phyloP scores from a whole-genome alignment of 2,797 vertebrate species.

The Oreochromis mossambicus region DNA sequence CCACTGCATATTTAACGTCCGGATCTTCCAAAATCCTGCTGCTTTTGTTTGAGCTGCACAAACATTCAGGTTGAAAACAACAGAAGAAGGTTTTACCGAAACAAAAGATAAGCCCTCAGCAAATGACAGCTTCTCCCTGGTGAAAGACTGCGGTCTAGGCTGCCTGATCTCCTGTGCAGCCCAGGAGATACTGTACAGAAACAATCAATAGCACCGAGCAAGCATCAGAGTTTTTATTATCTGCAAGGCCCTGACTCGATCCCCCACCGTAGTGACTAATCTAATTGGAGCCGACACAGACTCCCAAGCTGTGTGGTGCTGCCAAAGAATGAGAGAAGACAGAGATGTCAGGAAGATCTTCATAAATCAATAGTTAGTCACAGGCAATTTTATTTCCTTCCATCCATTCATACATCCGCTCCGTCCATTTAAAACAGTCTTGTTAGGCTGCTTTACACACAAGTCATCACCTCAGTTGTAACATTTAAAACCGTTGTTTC shows the following conservation, averaged over 20 bases:
- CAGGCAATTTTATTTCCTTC: conserved; percentile 12
- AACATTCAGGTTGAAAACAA: background rate
- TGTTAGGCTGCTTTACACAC: background rate
- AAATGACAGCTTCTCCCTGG: conserved; percentile 27
- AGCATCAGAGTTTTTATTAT: conserved; percentile 59
- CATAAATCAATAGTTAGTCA: conserved; percentile 57
- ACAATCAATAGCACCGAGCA: conserved; percentile 64
- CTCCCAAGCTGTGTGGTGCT: conserved; percentile 49
- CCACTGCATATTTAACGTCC: background rate
- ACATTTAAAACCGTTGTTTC: background rate
- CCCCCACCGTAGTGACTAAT: conserved; percentile 46
- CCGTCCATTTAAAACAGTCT: background rate
- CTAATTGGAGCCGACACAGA: conserved; percentile 62
- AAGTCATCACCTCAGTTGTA: conserved; percentile 3
- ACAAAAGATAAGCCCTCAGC: conserved; percentile 16
- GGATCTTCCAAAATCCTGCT: background rate
- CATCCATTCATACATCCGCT: conserved; percentile 8
- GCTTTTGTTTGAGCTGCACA: background rate
- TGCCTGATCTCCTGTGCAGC: conserved; percentile 9
- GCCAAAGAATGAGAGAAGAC: conserved; percentile 45
- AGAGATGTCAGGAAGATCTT: conserved; percentile 36
- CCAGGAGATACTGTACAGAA: conserved; percentile 22
- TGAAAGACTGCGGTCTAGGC: conserved; percentile 16
- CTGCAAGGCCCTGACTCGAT: conserved; percentile 38
- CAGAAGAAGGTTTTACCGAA: background rate